Base-by-base conservation (phyloP, 2,888 invertebrate species). In the Acleris literana region DNA sequence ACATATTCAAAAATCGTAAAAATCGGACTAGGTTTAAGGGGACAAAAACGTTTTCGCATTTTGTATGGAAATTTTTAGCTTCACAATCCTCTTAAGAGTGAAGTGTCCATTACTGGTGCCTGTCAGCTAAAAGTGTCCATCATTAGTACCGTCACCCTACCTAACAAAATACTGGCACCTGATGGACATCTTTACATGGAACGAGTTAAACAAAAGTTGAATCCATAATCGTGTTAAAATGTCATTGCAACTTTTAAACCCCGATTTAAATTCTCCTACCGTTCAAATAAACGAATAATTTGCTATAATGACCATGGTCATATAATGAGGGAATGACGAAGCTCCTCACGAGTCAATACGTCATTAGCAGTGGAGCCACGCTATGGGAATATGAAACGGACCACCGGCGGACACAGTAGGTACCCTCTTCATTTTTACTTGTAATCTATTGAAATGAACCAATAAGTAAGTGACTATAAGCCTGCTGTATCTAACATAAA, bases 311-410 rank as follows among this genome's bases (percentile, higher is more conserved):
- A 71, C 68, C 70, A 69, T 71, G 63, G 65, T 66, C 65, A 17
- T 61, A 61, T 77, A 77, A 77, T 74, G 68, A 68, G 65, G 60
- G 55, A 58, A 73, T 78, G 72, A 73, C 68, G 60, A 81, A 72
- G 71, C 80, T 57, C 57, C 73, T 74, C 80, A 78, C 79, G 78
- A 29, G 44, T 56, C 39, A 3, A 20, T 44, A 49, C 51, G 62
- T 57, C 69, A 71, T 72, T 72, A 70, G 39, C 39, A 39, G 39
- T 39, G 39, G 0, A 4, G 39, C 71, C 73, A 71, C 71, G 67
- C 70, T 17, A 46, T 44, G 39, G 43, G 61, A 56, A 64, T 59
- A 48, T 55, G 46, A 55, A 29, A 25, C 48, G 63, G 77, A 75
- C 75, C 74, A 73, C 74, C 74, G 52, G 52, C 59, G 53, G 51